Conservation (phyloP, 2,888 invertebrate genomes). For the Chironomus tentans region DNA sequence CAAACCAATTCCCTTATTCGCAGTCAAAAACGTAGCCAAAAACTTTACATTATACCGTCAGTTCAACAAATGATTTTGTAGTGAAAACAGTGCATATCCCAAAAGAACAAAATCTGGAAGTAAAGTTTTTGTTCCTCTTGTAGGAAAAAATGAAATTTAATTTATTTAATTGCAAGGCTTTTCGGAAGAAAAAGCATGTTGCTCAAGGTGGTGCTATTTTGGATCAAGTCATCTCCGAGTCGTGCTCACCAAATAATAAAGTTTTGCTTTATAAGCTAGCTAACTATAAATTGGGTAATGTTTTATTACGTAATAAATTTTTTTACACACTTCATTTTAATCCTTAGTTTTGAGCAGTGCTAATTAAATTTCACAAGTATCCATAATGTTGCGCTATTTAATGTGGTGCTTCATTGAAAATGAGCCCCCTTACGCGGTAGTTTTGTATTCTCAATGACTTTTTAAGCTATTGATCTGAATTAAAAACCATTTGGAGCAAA, state of each 20-base stretch:
- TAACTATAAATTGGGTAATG: conserved; percentile 74
- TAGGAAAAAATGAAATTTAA: conserved; percentile 10
- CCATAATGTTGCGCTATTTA: background rate
- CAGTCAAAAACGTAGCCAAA: background rate
- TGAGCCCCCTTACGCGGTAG: too few relatives aligned
- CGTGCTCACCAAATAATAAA: conserved; percentile 69
- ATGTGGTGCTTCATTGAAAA: too few relatives aligned
- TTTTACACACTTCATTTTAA: background rate
- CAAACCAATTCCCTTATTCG: background rate
- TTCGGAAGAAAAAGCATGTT: conserved; percentile 40
- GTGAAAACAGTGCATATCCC: background rate
- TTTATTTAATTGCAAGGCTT: conserved; percentile 32
- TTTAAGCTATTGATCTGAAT: too few relatives aligned
- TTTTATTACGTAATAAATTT: background rate
- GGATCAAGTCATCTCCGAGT: conserved; percentile 82
- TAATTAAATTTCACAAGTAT: background rate
- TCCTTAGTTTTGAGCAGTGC: too few relatives aligned
- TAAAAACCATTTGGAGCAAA: too few relatives aligned
- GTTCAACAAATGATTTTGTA: conserved; percentile 5
- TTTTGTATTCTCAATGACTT: too few relatives aligned
- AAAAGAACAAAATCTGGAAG: too few relatives aligned
- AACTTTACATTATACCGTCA: background rate
- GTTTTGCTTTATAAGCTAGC: conserved; percentile 80
- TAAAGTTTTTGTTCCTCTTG: background rate
- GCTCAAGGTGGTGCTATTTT: conserved; percentile 63